Percentiles rank a stretch among this genome's conserved stretches.
Conservation (phyloP, 2,113 vertebrate genomes). For the Scartelaos histophorus region DNA sequence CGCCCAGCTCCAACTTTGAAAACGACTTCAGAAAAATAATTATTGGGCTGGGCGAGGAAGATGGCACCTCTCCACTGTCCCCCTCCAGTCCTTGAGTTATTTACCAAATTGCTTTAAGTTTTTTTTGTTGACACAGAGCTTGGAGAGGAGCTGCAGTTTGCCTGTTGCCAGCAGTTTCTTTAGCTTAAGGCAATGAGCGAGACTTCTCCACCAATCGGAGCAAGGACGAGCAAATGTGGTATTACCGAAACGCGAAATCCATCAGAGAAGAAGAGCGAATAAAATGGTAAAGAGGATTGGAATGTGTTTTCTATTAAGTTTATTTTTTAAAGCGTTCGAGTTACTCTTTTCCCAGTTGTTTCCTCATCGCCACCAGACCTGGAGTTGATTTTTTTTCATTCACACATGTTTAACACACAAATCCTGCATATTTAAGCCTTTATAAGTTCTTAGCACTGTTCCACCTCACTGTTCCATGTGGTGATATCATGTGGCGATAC, state of each 20-base stretch:
- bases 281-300: neutral
- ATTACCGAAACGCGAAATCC: neutral
- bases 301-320: neutral
- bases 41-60: neutral
- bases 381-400: too few relatives aligned
- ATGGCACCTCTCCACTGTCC: neutral
- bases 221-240: neutral
- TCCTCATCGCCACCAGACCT: too few relatives aligned
- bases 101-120: slow-evolving; percentile 37
- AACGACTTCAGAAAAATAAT: slow-evolving; percentile 16
- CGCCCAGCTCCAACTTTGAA: slow-evolving; percentile 1
- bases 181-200: slow-evolving; percentile 25
- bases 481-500: too few relatives aligned
- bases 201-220: neutral
- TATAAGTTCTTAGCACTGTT: too few relatives aligned
- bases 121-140: slow-evolving; percentile 41
- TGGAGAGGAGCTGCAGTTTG: slow-evolving; percentile 19
- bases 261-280: neutral
- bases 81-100: slow-evolving; percentile 19
- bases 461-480: too few relatives aligned
- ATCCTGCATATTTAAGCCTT: too few relatives aligned
- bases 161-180: slow-evolving; percentile 12
- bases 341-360: too few relatives aligned
- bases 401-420: too few relatives aligned
- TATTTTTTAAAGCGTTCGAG: too few relatives aligned